Evolutionary conservation across 2,797 vertebrate species (phyloP).

Genomic region (Tamandua tetradactyla): DNA sequence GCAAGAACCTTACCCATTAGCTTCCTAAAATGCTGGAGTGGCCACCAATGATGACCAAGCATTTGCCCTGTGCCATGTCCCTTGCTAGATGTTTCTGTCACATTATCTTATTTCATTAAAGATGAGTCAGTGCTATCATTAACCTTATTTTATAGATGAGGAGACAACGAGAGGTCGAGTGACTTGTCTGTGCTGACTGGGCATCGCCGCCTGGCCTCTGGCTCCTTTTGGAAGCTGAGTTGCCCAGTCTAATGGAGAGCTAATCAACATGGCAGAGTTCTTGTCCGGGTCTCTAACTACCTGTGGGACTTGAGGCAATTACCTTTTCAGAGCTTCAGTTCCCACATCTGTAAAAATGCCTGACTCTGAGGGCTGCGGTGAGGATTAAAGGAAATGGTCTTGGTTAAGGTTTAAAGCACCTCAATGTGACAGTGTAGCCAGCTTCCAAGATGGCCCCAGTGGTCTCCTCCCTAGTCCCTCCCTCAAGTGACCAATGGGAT

Average conservation of each 20-base stretch:
- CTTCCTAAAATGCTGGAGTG: too few species aligned
- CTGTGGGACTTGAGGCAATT: background rate
- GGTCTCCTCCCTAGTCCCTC: background rate
- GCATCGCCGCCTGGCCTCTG: background rate
- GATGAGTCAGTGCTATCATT: fast-evolving
- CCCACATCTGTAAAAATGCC: background rate
- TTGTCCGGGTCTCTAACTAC: background rate
- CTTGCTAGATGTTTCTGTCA: fast-evolving
- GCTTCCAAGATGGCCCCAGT: background rate
- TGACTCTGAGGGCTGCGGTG: background rate
- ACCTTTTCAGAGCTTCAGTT: too few species aligned
- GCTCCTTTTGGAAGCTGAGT: background rate
- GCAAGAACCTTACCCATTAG: background rate
- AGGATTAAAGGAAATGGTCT: background rate
- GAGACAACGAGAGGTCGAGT: background rate
- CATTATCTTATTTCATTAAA: background rate
- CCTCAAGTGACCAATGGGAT: background rate
- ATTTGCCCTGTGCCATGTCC: fast-evolving
- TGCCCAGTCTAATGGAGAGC: too few species aligned
- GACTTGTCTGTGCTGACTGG: background rate
- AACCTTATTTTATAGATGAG: background rate
- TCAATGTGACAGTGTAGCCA: background rate
- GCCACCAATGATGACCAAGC: too few species aligned
- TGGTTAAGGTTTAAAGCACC: background rate
- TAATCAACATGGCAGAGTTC: background rate